Base-by-base conservation (phyloP, 2,113 vertebrate species). In the Raja brachyura region DNA sequence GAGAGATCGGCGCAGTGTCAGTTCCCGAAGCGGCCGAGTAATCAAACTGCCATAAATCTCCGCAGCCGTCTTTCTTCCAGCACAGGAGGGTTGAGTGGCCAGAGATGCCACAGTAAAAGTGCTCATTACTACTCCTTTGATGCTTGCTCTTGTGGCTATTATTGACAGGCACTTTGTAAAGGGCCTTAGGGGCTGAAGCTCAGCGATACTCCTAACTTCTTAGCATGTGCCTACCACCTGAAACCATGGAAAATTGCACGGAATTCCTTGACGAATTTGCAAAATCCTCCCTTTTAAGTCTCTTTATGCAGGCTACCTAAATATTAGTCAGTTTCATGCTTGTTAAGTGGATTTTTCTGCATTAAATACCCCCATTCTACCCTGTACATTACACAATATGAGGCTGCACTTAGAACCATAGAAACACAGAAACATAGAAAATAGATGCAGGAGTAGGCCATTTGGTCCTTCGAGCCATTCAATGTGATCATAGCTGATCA, bases 141-240 rank as follows among this genome's bases (percentile, higher is more conserved):
- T 90, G 66, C 88, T 92, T 33, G 56, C 63, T 70, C 56, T 18
- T 73, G 88, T 39, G 61, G 33, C 66, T 73, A 92, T 73, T 92
- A 48, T 92, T 68, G 88, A 92, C 88, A 92, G 88, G 61, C 66
- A 73, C 88, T 92, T 92, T 48, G 88, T 73, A 92, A 70, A 92
- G 31, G 39, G 48, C 66, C 63, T 54, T 20, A 66, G 88, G 88
- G 39, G 88, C 13, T 88, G 83, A 13, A 63, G 66, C 33, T 73
- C 31, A 73, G 33, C 68, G 73, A 22, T 73, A 73, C 31, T 73
- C 39, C 39, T 31, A 73, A 54, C n/a, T 79, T 66, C 61, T 61
- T 66, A 48, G 66, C 66, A 92, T 92, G 33, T 92, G 90, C 68
- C 66, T 31, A 73, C 66, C 90, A 92, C 90, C 90, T 73, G 90